phyloP scores from a whole-genome alignment of 1,140 invertebrate genomes.

The Macrostomum lignano region DNA sequence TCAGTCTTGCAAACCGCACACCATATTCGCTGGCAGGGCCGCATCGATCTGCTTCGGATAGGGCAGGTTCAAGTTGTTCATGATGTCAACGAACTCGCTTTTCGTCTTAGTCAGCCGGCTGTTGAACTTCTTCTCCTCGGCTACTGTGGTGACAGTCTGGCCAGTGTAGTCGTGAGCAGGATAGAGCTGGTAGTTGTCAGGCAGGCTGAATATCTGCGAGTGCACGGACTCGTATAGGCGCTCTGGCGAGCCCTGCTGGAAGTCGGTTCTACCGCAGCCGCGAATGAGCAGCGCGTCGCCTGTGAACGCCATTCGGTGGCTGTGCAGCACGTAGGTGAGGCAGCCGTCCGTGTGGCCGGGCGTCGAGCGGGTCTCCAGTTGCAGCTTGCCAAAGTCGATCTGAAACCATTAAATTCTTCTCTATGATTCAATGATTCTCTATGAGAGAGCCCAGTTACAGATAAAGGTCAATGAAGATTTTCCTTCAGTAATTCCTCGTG shows the following conservation, averaged over 20 bases:
- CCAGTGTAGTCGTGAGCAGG: constrained; percentile 83
- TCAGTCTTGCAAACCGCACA: no score
- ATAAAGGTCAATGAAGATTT: no score
- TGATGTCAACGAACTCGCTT: constrained; percentile 60
- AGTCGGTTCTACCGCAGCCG: constrained; percentile 37
- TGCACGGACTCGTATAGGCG: constrained; percentile 64
- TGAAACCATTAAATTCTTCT: no score
- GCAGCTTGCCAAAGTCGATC: no score
- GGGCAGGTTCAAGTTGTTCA: constrained; percentile 67
- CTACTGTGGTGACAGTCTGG: constrained; percentile 44
- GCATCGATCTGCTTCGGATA: constrained; percentile 84
- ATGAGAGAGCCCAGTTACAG: no score
- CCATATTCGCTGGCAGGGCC: constrained; percentile 56
- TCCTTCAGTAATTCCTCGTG: no score
- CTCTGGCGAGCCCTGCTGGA: constrained; percentile 37
- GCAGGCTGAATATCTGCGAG: constrained; percentile 54
- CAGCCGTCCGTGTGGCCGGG: constrained; percentile 61
- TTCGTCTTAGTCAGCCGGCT: constrained; percentile 53
- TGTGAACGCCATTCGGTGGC: constrained; percentile 57
- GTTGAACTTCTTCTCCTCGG: constrained; percentile 65
- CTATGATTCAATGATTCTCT: no score
- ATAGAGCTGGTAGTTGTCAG: constrained; percentile 51
- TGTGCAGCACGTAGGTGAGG: constrained; percentile 39
- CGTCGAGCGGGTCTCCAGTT: no score
- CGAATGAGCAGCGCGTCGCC: constrained; percentile 73